Conservation (phyloP, 2,797 vertebrate species). For the Silurus lanzhouensis region DNA sequence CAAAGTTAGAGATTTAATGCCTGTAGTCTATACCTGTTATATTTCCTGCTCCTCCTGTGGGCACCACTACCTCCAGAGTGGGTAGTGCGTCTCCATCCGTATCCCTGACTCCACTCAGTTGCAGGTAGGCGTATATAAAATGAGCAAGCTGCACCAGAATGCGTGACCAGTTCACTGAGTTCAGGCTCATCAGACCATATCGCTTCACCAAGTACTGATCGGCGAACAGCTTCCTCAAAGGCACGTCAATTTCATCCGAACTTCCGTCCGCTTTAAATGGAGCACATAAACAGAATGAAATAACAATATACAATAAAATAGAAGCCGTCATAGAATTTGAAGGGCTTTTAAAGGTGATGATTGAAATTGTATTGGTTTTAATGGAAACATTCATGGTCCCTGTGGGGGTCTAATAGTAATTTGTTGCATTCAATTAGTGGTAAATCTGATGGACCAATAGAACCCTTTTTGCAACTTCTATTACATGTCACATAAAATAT, state of each 20-base stretch:
- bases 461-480: too few species aligned
- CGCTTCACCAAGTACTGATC: constrained; percentile 78
- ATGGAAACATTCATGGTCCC: too few species aligned
- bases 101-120: constrained; percentile 65
- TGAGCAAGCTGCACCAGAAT: constrained; percentile 89
- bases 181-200: constrained; percentile 86
- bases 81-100: constrained; percentile 59
- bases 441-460: too few species aligned
- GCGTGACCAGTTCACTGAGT: constrained; percentile 91
- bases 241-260: constrained; percentile 86
- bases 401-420: too few species aligned
- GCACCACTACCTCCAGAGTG: constrained; percentile 86
- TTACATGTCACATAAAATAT: too few species aligned
- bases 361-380: too few species aligned
- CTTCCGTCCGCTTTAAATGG: constrained; percentile 81
- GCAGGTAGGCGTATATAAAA: constrained; percentile 87
- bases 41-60: constrained; percentile 90
- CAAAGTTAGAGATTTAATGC: background rate
- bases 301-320: background rate
- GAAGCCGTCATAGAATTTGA: background rate
- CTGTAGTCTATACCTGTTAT: constrained; percentile 78
- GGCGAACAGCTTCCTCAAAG: constrained; percentile 80
- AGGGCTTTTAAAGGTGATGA: too few species aligned
- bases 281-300: background rate
- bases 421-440: too few species aligned